A percentile compares a stretch with the other conserved stretches of the same genome.
Conservation (phyloP, 2,888 invertebrate species). For the Rhamnusium bicolor region DNA sequence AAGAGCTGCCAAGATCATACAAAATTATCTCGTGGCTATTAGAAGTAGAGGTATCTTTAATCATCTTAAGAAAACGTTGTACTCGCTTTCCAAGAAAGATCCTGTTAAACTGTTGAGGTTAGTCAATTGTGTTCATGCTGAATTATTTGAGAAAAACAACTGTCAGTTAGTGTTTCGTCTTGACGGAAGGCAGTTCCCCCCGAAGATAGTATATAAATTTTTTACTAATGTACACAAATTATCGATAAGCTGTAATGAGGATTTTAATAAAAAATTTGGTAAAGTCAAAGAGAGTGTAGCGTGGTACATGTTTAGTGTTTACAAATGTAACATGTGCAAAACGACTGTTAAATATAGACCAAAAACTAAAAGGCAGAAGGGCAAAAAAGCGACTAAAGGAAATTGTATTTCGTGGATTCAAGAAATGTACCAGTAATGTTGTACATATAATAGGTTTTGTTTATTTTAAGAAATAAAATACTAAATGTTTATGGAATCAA, state of each 20-base stretch:
- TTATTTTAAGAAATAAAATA: not conserved
- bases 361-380: conserved; percentile 32
- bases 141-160: conserved; percentile 56
- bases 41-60: conserved; percentile 47
- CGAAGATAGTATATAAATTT: conserved; percentile 60
- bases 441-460: not conserved
- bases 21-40: conserved; percentile 45
- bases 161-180: conserved; percentile 56
- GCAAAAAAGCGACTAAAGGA: conserved; percentile 18
- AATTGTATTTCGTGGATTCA: conserved; percentile 45
- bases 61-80: conserved; percentile 42
- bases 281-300: conserved; percentile 10
- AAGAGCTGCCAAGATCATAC: conserved; percentile 51
- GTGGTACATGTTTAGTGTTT: conserved; percentile 43
- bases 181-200: conserved; percentile 60
- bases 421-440: conserved; percentile 34
- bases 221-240: conserved; percentile 39
- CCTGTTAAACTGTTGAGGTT: conserved; percentile 50
- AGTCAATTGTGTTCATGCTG: conserved; percentile 44
- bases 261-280: not conserved
- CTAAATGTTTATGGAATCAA: not conserved
- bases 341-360: conserved; percentile 39
- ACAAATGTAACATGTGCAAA: conserved; percentile 46
- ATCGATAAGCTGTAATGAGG: not conserved
- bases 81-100: conserved; percentile 44